phyloP scores from a whole-genome alignment of 2,888 invertebrate genomes.

The Callyntrura sp. region DNA sequence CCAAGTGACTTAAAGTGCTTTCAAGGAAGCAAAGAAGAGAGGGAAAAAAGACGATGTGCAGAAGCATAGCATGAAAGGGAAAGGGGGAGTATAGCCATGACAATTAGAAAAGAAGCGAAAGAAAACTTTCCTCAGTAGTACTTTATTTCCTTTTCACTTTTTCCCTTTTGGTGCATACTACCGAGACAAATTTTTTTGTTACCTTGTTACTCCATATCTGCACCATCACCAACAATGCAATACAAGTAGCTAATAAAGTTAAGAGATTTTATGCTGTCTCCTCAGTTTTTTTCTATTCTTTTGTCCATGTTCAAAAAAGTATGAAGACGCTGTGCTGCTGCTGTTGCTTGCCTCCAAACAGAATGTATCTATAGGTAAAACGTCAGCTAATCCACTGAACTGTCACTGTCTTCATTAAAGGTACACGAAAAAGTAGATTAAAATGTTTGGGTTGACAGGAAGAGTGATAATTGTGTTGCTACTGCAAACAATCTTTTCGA shows the following conservation, averaged over 20 bases:
- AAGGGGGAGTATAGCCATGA: conserved; percentile 23
- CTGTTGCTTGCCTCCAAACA: neutral
- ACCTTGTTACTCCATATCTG: neutral
- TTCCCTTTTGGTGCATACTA: conserved; percentile 26
- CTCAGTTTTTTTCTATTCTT: neutral
- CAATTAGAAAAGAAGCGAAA: conserved; percentile 58
- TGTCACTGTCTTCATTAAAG: neutral
- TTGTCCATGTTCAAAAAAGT: neutral
- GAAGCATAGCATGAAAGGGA: conserved; percentile 31
- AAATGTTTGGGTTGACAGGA: neutral
- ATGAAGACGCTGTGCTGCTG: neutral
- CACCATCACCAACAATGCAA: neutral
- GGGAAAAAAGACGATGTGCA: conserved; percentile 26
- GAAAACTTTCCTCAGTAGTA: conserved; percentile 37
- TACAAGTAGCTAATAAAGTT: neutral
- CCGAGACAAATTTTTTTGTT: conserved; percentile 32
- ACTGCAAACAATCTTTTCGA: no score
- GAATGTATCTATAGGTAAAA: conserved; percentile 6
- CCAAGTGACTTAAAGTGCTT: conserved; percentile 54
- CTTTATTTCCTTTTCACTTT: conserved; percentile 5
- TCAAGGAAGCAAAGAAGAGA: conserved; percentile 20
- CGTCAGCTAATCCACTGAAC: neutral
- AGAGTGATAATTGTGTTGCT: neutral
- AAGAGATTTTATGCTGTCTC: neutral
- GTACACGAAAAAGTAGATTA: neutral